A percentile compares a stretch with the other conserved stretches of the same genome.
Evolutionary conservation across 1,140 invertebrate species (phyloP).

Genomic region (Tenebrio molitor): DNA sequence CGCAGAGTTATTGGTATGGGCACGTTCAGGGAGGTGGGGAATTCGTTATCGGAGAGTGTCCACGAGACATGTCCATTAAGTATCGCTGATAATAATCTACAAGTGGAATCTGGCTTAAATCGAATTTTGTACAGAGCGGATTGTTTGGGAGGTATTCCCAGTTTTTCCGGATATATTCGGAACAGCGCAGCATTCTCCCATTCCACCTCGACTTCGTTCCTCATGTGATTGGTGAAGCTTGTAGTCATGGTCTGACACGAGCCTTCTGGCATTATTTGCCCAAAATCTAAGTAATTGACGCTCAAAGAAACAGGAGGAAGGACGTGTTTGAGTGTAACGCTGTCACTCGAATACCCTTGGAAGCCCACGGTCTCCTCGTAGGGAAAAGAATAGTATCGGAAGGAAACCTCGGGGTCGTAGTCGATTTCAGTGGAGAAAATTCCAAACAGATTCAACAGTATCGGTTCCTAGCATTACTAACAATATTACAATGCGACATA

Average conservation of each 20-base stretch:
- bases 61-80: slow-evolving; percentile 49
- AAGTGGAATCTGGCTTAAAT: slow-evolving; percentile 49
- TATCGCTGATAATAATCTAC: slow-evolving; percentile 42
- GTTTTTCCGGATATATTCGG: slow-evolving; percentile 48
- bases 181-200: slow-evolving; percentile 49
- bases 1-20: slow-evolving; percentile 42
- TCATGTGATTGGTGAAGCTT: slow-evolving; percentile 50
- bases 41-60: neutral
- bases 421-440: slow-evolving; percentile 39
- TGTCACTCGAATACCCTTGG: slow-evolving; percentile 53
- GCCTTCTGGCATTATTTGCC: slow-evolving; percentile 20
- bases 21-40: slow-evolving; percentile 36
- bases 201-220: slow-evolving; percentile 36
- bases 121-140: slow-evolving; percentile 51
- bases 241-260: slow-evolving; percentile 35
- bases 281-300: slow-evolving; percentile 55
- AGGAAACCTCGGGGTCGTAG: neutral
- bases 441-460: slow-evolving; percentile 50
- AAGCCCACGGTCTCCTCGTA: slow-evolving; percentile 41
- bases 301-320: slow-evolving; percentile 51
- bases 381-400: slow-evolving; percentile 28
- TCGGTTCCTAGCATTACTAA: slow-evolving; percentile 49
- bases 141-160: slow-evolving; percentile 43
- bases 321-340: slow-evolving; percentile 15
- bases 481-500: slow-evolving; percentile 40